Percentiles rank a stretch among this genome's conserved stretches.
These are phyloP conservation scores for Lasioglossum vierecki DNA, from an alignment of 2,888 invertebrate genomes.

Conservation along the genomic window DNA sequence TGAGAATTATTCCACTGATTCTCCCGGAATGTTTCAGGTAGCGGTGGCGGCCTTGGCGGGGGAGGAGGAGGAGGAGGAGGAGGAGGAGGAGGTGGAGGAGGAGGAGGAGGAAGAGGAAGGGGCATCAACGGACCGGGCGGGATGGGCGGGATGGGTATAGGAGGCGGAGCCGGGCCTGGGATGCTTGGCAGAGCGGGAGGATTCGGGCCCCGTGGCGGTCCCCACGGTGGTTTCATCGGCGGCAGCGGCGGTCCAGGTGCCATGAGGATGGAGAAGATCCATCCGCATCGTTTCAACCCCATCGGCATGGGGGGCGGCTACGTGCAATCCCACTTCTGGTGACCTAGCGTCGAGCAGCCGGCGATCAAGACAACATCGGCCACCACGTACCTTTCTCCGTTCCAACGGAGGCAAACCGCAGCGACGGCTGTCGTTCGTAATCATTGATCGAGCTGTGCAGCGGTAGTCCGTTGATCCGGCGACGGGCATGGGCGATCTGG, in stretches of 20 bases:
- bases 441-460: conserved; percentile 2
- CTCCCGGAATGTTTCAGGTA: conserved; percentile 71
- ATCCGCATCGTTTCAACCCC: conserved; percentile 83
- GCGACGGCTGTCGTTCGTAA: conserved; percentile 47
- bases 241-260: conserved; percentile 81
- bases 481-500: not conserved
- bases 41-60: conserved; percentile 58
- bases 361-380: conserved; percentile 38
- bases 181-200: conserved; percentile 78
- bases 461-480: not conserved
- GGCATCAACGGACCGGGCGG: conserved; percentile 66
- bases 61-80: conserved; percentile 63
- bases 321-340: conserved; percentile 83
- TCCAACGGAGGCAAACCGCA: conserved; percentile 22
- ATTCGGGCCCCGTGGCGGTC: conserved; percentile 79
- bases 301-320: conserved; percentile 82
- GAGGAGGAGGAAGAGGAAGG: conserved; percentile 44
- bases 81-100: conserved; percentile 27
- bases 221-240: conserved; percentile 79
- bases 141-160: conserved; percentile 70
- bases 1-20: not conserved
- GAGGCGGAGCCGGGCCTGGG: conserved; percentile 75
- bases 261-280: conserved; percentile 83
- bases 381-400: conserved; percentile 50
- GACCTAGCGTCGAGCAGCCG: conserved; percentile 66